These are phyloP conservation scores for Archilochus colubris DNA, from an alignment of 2,113 vertebrate species.

Conservation along the genomic window DNA sequence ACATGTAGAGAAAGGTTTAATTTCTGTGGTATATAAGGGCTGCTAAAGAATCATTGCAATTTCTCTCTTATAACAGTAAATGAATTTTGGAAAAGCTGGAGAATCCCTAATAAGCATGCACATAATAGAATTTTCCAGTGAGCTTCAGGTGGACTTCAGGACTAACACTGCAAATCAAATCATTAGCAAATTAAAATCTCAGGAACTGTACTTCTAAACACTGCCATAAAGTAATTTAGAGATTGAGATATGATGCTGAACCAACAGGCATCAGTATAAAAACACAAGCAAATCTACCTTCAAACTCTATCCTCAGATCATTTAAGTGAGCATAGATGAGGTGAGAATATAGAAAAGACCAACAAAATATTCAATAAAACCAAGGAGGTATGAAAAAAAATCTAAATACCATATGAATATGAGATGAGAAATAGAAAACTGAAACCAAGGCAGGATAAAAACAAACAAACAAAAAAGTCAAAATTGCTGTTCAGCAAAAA, in stretches of 20 bases:
- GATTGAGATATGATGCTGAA: background rate
- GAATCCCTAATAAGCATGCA: background rate
- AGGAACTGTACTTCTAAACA: background rate
- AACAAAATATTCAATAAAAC: background rate
- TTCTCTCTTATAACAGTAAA: background rate
- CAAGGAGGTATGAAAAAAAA: background rate
- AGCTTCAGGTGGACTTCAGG: background rate
- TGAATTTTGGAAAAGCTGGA: background rate
- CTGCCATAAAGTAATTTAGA: background rate
- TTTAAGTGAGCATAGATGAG: background rate
- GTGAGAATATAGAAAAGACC: background rate
- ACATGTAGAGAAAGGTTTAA: background rate
- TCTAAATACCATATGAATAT: background rate
- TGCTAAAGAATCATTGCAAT: background rate
- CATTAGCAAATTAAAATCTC: background rate
- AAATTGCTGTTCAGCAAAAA: background rate
- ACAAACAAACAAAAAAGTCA: background rate
- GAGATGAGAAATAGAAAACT: background rate
- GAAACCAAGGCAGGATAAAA: background rate
- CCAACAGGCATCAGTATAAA: background rate
- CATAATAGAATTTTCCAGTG: background rate
- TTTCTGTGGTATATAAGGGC: background rate
- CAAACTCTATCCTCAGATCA: background rate
- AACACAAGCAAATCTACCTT: background rate
- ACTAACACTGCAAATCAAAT: background rate